Conservation (phyloP, 2,113 vertebrate genomes). For the Speoplatyrhinus poulsoni region DNA sequence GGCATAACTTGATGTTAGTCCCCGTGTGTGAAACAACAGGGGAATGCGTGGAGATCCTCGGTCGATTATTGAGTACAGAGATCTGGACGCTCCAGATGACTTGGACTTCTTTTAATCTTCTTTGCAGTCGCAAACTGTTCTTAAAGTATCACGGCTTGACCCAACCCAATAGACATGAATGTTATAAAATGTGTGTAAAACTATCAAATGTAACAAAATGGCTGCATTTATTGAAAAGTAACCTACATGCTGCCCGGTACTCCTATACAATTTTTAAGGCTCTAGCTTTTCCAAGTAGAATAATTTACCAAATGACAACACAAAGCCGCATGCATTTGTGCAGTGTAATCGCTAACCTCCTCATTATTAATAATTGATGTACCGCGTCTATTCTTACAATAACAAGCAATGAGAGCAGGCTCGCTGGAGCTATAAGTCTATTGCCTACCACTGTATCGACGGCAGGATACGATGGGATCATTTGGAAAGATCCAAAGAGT, state of each 20-base stretch:
- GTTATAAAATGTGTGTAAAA: too few species aligned
- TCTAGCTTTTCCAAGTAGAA: too few species aligned
- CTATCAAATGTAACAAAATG: too few species aligned
- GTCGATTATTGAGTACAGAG: slow-evolving; percentile 88
- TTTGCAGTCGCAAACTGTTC: neutral
- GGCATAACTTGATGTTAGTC: too few species aligned
- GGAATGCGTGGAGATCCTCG: slow-evolving; percentile 86
- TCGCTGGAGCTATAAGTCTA: neutral
- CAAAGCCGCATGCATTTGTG: neutral
- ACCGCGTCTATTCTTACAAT: neutral
- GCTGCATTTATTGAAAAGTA: too few species aligned
- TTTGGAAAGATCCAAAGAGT: slow-evolving; percentile 10
- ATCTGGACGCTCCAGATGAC: slow-evolving; percentile 81
- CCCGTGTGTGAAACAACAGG: slow-evolving; percentile 69
- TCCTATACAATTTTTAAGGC: too few species aligned
- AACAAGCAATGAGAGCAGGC: neutral
- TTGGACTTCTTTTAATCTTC: slow-evolving; percentile 85
- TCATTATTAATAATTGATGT: too few species aligned
- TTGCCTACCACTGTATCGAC: neutral
- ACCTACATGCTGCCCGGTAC: too few species aligned
- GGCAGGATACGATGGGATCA: slow-evolving; percentile 1
- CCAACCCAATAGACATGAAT: too few species aligned
- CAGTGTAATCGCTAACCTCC: neutral
- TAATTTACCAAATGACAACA: too few species aligned
- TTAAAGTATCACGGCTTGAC: too few species aligned